Conservation (phyloP, 2,888 invertebrate genomes). For the Brachyopa scutellaris region DNA sequence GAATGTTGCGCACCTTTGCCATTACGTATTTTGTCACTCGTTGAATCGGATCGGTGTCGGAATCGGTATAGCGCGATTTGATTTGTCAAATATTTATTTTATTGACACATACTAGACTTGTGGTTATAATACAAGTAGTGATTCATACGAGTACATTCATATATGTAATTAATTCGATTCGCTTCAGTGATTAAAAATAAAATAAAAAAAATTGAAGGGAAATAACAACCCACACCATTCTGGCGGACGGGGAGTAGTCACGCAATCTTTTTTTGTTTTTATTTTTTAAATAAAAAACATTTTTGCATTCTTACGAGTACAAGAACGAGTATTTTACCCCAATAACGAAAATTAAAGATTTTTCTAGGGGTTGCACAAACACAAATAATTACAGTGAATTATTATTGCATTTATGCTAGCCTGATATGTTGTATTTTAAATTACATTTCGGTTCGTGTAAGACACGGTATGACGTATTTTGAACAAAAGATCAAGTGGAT, state of each 20-base stretch:
- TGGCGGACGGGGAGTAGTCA: slow-evolving; percentile 49
- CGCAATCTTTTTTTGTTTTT: slow-evolving; percentile 37
- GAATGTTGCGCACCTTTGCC: slow-evolving; percentile 51
- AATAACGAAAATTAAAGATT: slow-evolving; percentile 50
- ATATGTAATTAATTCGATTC: slow-evolving; percentile 29
- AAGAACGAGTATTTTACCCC: too few species aligned
- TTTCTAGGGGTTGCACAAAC: slow-evolving; percentile 49
- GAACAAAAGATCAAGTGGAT: too few species aligned
- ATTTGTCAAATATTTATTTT: slow-evolving; percentile 7
- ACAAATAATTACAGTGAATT: slow-evolving; percentile 60
- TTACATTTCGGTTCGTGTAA: too few species aligned
- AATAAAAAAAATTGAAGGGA: slow-evolving; percentile 43
- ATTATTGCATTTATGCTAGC: slow-evolving; percentile 41
- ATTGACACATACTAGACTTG: too few species aligned
- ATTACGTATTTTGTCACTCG: slow-evolving; percentile 59
- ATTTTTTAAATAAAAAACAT: slow-evolving; percentile 7
- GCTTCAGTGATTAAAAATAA: slow-evolving; percentile 44
- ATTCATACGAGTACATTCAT: slow-evolving; percentile 25
- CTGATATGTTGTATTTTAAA: too few species aligned
- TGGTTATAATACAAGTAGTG: too few species aligned
- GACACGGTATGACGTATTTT: too few species aligned
- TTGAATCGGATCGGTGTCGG: slow-evolving; percentile 47
- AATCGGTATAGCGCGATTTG: background rate
- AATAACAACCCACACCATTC: slow-evolving; percentile 36
- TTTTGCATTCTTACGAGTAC: slow-evolving; percentile 30